Evolutionary conservation across 2,113 vertebrate genomes (phyloP).

Genomic region (Hirundichthys speculiger): DNA sequence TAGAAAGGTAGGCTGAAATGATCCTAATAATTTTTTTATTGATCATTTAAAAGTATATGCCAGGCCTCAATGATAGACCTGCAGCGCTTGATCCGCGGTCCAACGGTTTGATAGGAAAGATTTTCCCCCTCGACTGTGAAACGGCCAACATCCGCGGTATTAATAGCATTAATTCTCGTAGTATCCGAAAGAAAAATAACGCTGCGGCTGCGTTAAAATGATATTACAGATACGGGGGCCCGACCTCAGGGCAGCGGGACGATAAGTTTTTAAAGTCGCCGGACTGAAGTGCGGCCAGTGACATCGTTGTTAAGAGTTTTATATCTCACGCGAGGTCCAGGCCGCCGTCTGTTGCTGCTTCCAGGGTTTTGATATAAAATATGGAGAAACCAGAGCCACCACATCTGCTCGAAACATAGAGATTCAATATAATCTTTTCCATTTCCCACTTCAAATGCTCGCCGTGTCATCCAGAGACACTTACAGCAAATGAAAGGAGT

Average conservation of each 20-base stretch:
- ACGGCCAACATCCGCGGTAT: conserved; percentile 61
- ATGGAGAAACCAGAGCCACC: conserved; percentile 43
- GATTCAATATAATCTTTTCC: conserved; percentile 42
- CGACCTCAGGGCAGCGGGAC: neutral
- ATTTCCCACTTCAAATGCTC: conserved; percentile 18
- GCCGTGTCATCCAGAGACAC: conserved; percentile 24
- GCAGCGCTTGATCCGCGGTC: conserved; percentile 15
- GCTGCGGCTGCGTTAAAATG: conserved; percentile 34
- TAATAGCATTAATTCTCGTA: conserved; percentile 43
- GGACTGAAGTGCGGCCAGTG: conserved; percentile 35
- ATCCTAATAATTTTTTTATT: conserved; percentile 63
- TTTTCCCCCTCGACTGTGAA: conserved; percentile 50
- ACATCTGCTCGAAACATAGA: conserved; percentile 69
- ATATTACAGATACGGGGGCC: conserved; percentile 52
- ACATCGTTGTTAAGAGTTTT: conserved; percentile 54
- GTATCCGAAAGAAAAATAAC: conserved; percentile 22
- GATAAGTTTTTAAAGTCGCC: conserved; percentile 34
- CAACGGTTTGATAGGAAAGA: conserved; percentile 50
- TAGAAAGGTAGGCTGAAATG: conserved; percentile 39
- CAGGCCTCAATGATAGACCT: conserved; percentile 40
- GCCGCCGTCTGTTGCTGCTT: conserved; percentile 27
- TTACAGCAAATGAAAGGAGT: neutral
- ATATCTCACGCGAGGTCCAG: conserved; percentile 43
- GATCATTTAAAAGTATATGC: conserved; percentile 47
- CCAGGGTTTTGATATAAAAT: conserved; percentile 67